phyloP scores from a whole-genome alignment of 2,113 vertebrate genomes.

The Peromyscus californicus region DNA sequence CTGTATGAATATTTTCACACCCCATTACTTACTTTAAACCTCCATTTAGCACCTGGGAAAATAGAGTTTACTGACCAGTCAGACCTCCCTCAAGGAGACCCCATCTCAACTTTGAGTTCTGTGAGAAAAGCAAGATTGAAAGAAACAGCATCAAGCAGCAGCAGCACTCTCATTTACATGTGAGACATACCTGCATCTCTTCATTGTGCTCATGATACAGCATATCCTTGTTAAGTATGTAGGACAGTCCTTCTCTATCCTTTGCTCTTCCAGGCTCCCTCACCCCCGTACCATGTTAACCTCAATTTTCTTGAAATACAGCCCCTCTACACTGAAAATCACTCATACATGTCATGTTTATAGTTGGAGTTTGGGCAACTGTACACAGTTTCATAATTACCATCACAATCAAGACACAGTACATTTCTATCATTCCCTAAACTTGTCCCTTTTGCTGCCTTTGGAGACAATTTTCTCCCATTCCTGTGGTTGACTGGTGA shows the following conservation, averaged over 20 bases:
- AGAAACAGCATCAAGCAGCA: background rate
- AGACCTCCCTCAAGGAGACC: background rate
- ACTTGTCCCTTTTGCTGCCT: background rate
- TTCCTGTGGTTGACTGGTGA: background rate
- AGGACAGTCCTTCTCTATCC: background rate
- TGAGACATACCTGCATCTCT: background rate
- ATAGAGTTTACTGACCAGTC: background rate
- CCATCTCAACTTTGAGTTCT: background rate
- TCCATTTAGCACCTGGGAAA: slow-evolving; percentile 49
- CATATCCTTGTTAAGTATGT: background rate
- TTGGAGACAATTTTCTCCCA: background rate
- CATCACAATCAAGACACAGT: background rate
- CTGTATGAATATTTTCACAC: slow-evolving; percentile 21
- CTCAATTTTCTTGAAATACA: background rate
- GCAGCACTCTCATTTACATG: background rate
- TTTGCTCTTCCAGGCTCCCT: background rate
- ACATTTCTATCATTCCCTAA: background rate
- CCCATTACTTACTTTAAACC: slow-evolving; percentile 35
- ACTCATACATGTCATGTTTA: background rate
- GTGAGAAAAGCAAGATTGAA: background rate
- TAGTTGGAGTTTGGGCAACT: background rate
- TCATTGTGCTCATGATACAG: background rate
- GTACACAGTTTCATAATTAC: background rate
- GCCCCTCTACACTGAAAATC: background rate
- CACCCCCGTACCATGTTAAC: background rate